These are phyloP conservation scores for Latrodectus elegans DNA, from an alignment of 2,888 invertebrate species.

Conservation along the genomic window DNA sequence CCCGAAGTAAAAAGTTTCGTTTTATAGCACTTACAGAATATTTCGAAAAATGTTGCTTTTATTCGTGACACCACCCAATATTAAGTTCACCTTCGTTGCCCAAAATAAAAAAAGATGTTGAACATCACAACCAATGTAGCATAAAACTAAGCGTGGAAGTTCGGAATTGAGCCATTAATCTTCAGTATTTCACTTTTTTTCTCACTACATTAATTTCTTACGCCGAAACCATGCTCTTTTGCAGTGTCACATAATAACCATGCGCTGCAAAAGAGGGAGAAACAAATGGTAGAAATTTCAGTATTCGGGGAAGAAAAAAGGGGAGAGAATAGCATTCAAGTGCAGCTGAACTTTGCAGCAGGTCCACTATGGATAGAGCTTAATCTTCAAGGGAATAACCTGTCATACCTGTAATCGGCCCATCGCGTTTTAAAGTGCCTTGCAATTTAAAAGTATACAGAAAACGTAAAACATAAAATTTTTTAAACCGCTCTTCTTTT, in stretches of 20 bases:
- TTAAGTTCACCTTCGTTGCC: background rate
- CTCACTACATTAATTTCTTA: constrained; percentile 52
- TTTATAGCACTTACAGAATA: background rate
- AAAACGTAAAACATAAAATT: background rate
- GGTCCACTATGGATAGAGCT: constrained; percentile 37
- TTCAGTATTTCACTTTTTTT: constrained; percentile 45
- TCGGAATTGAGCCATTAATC: constrained; percentile 56
- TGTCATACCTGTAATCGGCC: constrained; percentile 63
- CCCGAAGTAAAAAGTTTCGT: no score
- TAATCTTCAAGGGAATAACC: constrained; percentile 63
- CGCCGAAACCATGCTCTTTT: background rate
- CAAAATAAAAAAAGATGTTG: constrained; percentile 11
- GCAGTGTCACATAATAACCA: constrained; percentile 55
- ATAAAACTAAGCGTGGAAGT: constrained; percentile 20
- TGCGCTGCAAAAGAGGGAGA: constrained; percentile 38
- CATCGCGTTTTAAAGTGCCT: constrained; percentile 60
- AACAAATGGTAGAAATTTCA: constrained; percentile 56
- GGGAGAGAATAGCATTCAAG: constrained; percentile 11
- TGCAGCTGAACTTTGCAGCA: constrained; percentile 35
- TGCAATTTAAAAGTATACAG: constrained; percentile 56
- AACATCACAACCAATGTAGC: constrained; percentile 16
- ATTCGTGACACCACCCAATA: constrained; percentile 1
- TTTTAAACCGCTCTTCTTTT: constrained; percentile 1
- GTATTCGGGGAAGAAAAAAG: constrained; percentile 19
- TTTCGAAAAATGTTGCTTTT: background rate